Percentiles rank a stretch among this genome's conserved stretches.
phyloP scores from a whole-genome alignment of 2,113 vertebrate genomes.

The Scophthalmus maximus region DNA sequence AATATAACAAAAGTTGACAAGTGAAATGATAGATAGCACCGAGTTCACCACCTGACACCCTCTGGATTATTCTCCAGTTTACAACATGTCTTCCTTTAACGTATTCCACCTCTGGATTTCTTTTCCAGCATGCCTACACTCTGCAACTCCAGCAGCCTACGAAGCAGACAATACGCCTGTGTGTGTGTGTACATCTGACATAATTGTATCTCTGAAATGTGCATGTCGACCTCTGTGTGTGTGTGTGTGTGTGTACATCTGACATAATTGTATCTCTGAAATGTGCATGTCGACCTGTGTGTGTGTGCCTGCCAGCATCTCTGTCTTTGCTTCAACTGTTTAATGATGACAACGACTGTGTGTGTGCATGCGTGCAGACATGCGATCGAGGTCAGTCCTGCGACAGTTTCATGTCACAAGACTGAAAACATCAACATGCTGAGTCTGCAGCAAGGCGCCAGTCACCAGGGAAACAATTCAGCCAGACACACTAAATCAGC shows the following conservation, averaged over 20 bases:
- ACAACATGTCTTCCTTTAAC: constrained; percentile 27
- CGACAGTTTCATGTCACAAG: constrained; percentile 69
- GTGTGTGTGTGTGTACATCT: constrained; percentile 9
- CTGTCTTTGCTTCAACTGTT: not conserved
- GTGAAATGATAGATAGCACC: constrained; percentile 25
- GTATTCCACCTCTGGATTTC: constrained; percentile 36
- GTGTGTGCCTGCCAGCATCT: constrained; percentile 1
- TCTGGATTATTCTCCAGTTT: not conserved
- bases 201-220: constrained; percentile 25
- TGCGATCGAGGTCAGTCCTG: constrained; percentile 33
- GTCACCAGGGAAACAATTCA: constrained; percentile 74
- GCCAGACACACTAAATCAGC: constrained; percentile 54
- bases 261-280: constrained; percentile 19
- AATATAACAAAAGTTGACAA: not conserved
- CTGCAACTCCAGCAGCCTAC: constrained; percentile 44
- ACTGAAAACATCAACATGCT: constrained; percentile 78
- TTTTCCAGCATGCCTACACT: constrained; percentile 42
- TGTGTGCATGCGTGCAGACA: constrained; percentile 5
- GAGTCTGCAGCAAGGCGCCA: constrained; percentile 74
- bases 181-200: constrained; percentile 12
- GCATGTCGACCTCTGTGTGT: constrained; percentile 14
- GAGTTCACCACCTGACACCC: constrained; percentile 34
- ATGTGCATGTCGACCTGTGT: constrained; percentile 22
- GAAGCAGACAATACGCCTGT: constrained; percentile 27
- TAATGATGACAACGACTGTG: constrained; percentile 1